Evolutionary conservation across 2,888 invertebrate genomes (phyloP).

Genomic region (Hypomecis atomaria): DNA sequence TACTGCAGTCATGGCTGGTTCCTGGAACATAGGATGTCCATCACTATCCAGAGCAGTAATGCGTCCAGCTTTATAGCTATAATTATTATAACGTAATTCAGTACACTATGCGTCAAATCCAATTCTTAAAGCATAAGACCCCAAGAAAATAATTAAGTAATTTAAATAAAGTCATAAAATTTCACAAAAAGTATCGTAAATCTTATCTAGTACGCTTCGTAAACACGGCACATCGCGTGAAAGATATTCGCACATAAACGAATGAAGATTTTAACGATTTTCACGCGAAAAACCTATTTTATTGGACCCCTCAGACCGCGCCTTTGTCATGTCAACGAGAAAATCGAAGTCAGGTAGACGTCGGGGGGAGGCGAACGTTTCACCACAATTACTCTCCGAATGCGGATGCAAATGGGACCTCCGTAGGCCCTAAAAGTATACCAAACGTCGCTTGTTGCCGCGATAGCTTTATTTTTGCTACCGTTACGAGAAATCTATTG

Average conservation of each 20-base stretch:
- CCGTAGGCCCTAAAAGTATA: slow-evolving; percentile 72
- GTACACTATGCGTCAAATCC: too few relatives aligned
- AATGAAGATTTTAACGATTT: slow-evolving; percentile 73
- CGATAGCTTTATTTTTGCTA: slow-evolving; percentile 78
- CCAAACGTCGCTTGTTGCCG: slow-evolving; percentile 64
- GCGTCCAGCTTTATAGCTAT: too few relatives aligned
- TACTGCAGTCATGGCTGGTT: too few relatives aligned
- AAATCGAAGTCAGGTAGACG: slow-evolving; percentile 79
- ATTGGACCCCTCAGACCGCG: slow-evolving; percentile 81
- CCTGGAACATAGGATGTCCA: too few relatives aligned
- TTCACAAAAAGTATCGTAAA: too few relatives aligned
- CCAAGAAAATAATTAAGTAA: too few relatives aligned
- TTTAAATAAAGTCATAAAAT: too few relatives aligned
- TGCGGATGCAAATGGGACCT: slow-evolving; percentile 79
- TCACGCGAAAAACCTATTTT: slow-evolving; percentile 73
- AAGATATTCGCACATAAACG: slow-evolving; percentile 50
- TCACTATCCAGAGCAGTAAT: too few relatives aligned
- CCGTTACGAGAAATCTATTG: slow-evolving; percentile 78
- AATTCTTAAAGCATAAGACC: too few relatives aligned
- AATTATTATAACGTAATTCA: too few relatives aligned
- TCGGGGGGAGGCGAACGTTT: slow-evolving; percentile 66
- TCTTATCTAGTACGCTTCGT: too few relatives aligned
- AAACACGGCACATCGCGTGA: slow-evolving; percentile 30
- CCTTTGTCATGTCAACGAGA: slow-evolving; percentile 80
- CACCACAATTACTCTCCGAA: slow-evolving; percentile 79